Percentiles rank a stretch among this genome's conserved stretches.
Evolutionary conservation across 1,140 invertebrate genomes (phyloP).

Genomic region (Neuroterus valhalla): DNA sequence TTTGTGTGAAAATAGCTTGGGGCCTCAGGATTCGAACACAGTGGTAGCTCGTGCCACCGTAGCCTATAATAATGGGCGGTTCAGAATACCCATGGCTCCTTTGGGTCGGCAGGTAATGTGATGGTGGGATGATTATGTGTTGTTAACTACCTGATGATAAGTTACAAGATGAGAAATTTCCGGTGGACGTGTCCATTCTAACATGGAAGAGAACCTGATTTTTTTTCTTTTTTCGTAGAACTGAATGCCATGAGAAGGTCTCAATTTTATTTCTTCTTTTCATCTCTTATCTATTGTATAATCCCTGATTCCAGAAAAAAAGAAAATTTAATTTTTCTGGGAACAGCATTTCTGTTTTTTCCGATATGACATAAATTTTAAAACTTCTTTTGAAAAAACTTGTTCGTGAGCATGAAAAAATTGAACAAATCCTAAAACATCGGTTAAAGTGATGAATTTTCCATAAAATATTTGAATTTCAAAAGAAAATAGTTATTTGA

Average conservation of each 20-base stretch:
- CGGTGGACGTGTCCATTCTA: slow-evolving; percentile 8
- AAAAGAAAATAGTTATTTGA: too few relatives aligned
- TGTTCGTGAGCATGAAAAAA: too few relatives aligned
- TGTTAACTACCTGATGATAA: slow-evolving; percentile 28
- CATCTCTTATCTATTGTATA: background rate
- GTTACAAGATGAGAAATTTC: slow-evolving; percentile 23
- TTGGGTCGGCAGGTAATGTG: slow-evolving; percentile 21
- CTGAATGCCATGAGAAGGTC: background rate
- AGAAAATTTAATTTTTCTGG: background rate
- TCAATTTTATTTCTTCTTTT: slow-evolving; percentile 17
- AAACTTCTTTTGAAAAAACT: too few relatives aligned
- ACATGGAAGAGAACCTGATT: background rate
- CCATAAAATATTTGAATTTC: too few relatives aligned
- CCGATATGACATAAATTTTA: too few relatives aligned
- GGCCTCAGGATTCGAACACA: background rate
- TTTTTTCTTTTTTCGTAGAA: background rate
- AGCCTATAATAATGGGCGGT: slow-evolving; percentile 29
- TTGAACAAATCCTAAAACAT: too few relatives aligned
- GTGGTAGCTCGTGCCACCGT: slow-evolving; percentile 25
- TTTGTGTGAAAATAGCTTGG: slow-evolving; percentile 1
- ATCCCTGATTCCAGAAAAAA: background rate
- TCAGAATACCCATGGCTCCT: slow-evolving; percentile 9
- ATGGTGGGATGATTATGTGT: slow-evolving; percentile 30
- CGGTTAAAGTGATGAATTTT: too few relatives aligned
- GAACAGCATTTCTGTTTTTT: too few relatives aligned